Evolutionary conservation across 2,888 invertebrate species (phyloP).

Genomic region (Synergus gifuensis): DNA sequence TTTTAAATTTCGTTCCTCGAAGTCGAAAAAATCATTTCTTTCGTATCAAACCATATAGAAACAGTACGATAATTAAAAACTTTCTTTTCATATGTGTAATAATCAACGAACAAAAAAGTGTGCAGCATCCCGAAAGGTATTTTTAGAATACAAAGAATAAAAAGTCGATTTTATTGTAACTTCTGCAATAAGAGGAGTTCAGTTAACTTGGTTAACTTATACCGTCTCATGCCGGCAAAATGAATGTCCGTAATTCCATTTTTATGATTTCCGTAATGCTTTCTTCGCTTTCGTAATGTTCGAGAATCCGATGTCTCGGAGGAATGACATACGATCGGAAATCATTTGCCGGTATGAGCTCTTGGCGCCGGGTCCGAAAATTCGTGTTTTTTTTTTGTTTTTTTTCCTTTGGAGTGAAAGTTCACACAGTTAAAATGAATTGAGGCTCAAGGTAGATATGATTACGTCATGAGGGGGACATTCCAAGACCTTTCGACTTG

Average conservation of each 20-base stretch:
- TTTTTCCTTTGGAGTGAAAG: slow-evolving; percentile 59
- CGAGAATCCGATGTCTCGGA: slow-evolving; percentile 19
- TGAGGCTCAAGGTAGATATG: slow-evolving; percentile 53
- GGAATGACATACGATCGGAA: slow-evolving; percentile 42
- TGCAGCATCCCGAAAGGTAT: neutral
- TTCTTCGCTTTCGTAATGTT: slow-evolving; percentile 32
- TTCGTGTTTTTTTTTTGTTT: slow-evolving; percentile 52
- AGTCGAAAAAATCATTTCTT: neutral
- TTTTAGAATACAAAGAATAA: neutral
- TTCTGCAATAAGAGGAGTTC: neutral
- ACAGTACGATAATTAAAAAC: neutral
- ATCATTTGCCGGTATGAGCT: slow-evolving; percentile 50
- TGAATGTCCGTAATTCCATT: slow-evolving; percentile 29
- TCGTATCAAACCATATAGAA: neutral
- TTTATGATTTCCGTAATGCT: slow-evolving; percentile 35
- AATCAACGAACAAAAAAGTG: neutral
- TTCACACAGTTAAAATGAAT: slow-evolving; percentile 53
- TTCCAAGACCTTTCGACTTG: slow-evolving; percentile 46
- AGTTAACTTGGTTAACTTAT: neutral
- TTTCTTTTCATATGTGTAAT: neutral
- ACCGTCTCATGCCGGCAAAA: neutral
- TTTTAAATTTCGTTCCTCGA: too few species aligned
- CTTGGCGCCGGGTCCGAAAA: slow-evolving; percentile 45
- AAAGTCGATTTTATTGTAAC: neutral
- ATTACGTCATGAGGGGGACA: slow-evolving; percentile 53